phyloP scores from a whole-genome alignment of 2,888 invertebrate species.

The Brenthis hecate region DNA sequence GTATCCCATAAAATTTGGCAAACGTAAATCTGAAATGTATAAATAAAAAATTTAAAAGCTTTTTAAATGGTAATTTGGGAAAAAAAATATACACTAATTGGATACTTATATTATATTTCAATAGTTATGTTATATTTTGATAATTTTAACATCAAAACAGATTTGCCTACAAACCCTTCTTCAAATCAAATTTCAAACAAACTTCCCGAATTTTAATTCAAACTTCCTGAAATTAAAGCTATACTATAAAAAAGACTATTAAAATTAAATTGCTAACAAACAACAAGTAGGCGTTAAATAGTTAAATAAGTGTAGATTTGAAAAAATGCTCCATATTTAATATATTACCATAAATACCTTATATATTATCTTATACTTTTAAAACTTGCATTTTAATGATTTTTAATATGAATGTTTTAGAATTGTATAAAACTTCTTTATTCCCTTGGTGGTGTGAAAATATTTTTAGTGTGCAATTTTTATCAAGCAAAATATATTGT shows the following conservation, averaged over 20 bases:
- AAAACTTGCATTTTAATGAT: too few species aligned
- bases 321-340: not conserved
- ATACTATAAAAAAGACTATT: conserved; percentile 11
- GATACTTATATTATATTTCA: not conserved
- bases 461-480: too few species aligned
- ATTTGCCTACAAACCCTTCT: too few species aligned
- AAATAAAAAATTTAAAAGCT: conserved; percentile 2
- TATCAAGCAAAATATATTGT: too few species aligned
- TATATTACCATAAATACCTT: too few species aligned
- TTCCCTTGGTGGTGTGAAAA: too few species aligned
- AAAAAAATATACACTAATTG: conserved; percentile 10
- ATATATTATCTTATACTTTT: too few species aligned
- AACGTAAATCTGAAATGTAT: conserved; percentile 77
- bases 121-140: not conserved
- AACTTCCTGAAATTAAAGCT: conserved; percentile 7
- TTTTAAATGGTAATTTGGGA: not conserved
- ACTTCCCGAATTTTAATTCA: not conserved
- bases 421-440: too few species aligned
- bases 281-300: not conserved
- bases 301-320: not conserved
- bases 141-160: too few species aligned
- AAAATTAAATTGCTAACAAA: conserved; percentile 23
- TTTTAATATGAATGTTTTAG: too few species aligned
- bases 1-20: conserved; percentile 88
- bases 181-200: too few species aligned